Evolutionary conservation across 30 jellyfish, hydroid and myxozoan species (phyloP).

Genomic region (Chrysaora quinquecirrha): DNA sequence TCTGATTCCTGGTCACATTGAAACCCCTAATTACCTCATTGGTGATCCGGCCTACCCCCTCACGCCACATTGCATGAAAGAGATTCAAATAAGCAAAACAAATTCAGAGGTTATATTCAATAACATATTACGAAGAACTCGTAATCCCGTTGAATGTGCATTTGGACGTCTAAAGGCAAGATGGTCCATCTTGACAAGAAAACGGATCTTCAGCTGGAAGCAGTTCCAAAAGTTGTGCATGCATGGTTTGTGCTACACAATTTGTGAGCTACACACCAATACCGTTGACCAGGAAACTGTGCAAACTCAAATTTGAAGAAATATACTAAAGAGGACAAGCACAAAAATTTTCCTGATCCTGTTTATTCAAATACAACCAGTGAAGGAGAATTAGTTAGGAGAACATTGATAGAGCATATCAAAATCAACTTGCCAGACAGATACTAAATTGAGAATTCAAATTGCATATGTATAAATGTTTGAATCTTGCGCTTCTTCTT

Average conservation of each 20-base stretch:
- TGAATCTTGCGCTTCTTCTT: no score
- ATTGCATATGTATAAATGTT: no score
- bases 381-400: conserved; percentile 24
- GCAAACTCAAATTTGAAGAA: conserved; percentile 8
- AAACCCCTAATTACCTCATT: conserved; percentile 57
- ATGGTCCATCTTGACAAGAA: conserved; percentile 63
- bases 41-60: conserved; percentile 89
- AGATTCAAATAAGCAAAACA: conserved; percentile 41
- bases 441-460: not conserved
- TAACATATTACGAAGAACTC: conserved; percentile 33
- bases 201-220: conserved; percentile 40
- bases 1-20: conserved; percentile 8
- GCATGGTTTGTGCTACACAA: conserved; percentile 75
- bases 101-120: conserved; percentile 52
- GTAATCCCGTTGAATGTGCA: conserved; percentile 79
- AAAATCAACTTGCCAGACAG: not conserved
- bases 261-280: conserved; percentile 34
- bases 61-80: conserved; percentile 73
- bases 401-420: conserved; percentile 1
- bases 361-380: conserved; percentile 3
- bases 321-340: conserved; percentile 11
- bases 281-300: conserved; percentile 27
- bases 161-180: conserved; percentile 80
- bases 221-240: conserved; percentile 42
- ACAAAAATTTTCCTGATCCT: conserved; percentile 42